Conservation (phyloP, 37 sponge, comb jelly and placozoan species). For the Chondrosia reniformis region DNA sequence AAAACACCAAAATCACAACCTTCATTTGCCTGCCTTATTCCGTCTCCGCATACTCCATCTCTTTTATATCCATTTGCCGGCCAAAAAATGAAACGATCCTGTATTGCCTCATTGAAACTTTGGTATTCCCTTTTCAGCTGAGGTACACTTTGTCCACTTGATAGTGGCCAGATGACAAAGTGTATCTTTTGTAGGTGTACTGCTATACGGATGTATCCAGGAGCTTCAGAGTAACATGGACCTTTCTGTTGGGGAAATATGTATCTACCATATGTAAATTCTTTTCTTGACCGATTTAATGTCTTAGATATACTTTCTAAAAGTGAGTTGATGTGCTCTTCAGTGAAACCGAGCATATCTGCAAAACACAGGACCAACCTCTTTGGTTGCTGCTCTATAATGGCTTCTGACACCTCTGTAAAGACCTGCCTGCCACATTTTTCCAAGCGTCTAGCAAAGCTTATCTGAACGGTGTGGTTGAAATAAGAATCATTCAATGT, state of each 20-base stretch:
- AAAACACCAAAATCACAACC: slow-evolving; percentile 40
- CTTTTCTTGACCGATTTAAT: neutral
- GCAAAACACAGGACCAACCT: neutral
- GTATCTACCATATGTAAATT: neutral
- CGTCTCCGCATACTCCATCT: slow-evolving; percentile 51
- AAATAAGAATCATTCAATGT: neutral
- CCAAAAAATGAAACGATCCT: neutral
- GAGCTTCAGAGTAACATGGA: neutral
- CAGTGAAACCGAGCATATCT: neutral
- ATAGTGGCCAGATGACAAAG: too few species aligned
- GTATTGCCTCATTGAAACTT: neutral
- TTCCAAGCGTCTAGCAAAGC: neutral
- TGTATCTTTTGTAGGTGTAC: too few species aligned
- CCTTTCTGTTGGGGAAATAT: neutral
- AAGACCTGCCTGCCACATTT: neutral
- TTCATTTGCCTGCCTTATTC: slow-evolving; percentile 52
- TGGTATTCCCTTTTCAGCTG: neutral
- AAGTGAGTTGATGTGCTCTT: neutral
- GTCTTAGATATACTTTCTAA: neutral
- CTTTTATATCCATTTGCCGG: neutral
- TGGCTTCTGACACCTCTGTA: neutral
- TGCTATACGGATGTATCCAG: neutral
- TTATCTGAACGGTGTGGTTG: neutral
- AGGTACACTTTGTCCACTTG: neutral
- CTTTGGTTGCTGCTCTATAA: neutral